Conservation (phyloP, 2,888 invertebrate species). For the Caenorhabditis parvicauda region DNA sequence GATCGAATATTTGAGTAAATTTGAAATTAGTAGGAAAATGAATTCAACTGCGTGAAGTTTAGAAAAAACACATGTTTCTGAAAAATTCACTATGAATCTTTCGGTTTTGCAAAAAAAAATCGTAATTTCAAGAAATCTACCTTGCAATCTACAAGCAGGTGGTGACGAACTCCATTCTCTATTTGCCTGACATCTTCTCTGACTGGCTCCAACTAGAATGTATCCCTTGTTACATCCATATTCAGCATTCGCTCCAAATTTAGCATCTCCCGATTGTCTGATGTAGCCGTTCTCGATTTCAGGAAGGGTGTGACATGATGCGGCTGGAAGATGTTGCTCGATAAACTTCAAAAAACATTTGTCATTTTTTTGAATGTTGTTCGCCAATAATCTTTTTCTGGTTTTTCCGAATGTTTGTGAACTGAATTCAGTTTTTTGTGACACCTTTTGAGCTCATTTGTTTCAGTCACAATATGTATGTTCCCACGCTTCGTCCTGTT, state of each 20-base stretch:
- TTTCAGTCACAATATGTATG: too few relatives aligned
- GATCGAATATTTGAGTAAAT: not conserved
- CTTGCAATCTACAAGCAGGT: conserved; percentile 63
- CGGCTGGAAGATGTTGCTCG: conserved; percentile 53
- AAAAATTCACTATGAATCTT: not conserved
- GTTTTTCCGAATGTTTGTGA: too few relatives aligned
- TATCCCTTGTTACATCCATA: conserved; percentile 65
- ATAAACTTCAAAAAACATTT: too few relatives aligned
- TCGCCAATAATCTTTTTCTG: too few relatives aligned
- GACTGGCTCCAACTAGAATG: conserved; percentile 63
- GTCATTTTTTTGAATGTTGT: too few relatives aligned
- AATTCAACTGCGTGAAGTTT: not conserved
- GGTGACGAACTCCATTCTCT: conserved; percentile 65
- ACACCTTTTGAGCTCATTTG: too few relatives aligned
- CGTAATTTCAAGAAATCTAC: conserved; percentile 23
- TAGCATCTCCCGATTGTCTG: conserved; percentile 61
- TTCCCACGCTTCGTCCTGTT: too few relatives aligned
- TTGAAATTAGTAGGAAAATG: not conserved
- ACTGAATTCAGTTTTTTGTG: not conserved
- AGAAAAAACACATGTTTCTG: not conserved
- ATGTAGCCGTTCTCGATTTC: conserved; percentile 62
- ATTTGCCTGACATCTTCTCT: conserved; percentile 66
- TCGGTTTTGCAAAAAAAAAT: conserved; percentile 1
- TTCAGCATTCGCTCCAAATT: conserved; percentile 61
- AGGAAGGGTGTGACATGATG: conserved; percentile 61